phyloP scores from a whole-genome alignment of 2,797 vertebrate species.

The Esox lucius region DNA sequence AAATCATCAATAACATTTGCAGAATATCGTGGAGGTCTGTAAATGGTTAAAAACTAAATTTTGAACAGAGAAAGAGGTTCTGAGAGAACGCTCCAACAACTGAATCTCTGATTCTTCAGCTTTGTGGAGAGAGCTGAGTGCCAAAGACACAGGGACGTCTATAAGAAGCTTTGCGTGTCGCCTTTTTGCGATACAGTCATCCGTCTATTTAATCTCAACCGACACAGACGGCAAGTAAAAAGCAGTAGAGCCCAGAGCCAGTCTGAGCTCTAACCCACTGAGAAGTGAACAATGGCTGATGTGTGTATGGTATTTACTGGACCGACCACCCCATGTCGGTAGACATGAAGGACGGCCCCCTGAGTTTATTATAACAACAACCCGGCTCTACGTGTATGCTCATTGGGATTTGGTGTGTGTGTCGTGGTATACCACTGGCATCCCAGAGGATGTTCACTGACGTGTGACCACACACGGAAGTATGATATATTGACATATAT shows the following conservation, averaged over 20 bases:
- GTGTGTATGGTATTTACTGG: conserved; percentile 23
- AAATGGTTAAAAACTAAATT: too few relatives aligned
- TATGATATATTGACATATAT: too few relatives aligned
- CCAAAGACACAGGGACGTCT: conserved; percentile 31
- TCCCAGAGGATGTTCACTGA: too few relatives aligned
- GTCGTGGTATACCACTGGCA: too few relatives aligned
- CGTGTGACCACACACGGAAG: too few relatives aligned
- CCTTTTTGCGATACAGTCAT: conserved; percentile 58
- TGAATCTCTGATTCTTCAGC: conserved; percentile 46
- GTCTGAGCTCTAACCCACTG: conserved; percentile 43
- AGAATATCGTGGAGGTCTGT: too few relatives aligned
- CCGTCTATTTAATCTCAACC: conserved; percentile 64
- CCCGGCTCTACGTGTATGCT: not conserved
- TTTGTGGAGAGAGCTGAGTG: conserved; percentile 30
- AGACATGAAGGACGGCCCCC: conserved; percentile 45
- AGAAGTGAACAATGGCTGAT: conserved; percentile 37
- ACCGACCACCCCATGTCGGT: conserved; percentile 37
- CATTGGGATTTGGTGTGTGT: too few relatives aligned
- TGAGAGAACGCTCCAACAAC: conserved; percentile 21
- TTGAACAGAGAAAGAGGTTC: conserved; percentile 27
- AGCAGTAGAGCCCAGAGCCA: conserved; percentile 46
- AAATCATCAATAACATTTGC: too few relatives aligned
- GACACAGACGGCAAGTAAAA: conserved; percentile 56
- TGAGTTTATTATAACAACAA: conserved; percentile 34
- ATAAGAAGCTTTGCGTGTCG: conserved; percentile 58